phyloP scores from a whole-genome alignment of 92 coral and sea anemone genomes.

The Epizoanthus ramosus region DNA sequence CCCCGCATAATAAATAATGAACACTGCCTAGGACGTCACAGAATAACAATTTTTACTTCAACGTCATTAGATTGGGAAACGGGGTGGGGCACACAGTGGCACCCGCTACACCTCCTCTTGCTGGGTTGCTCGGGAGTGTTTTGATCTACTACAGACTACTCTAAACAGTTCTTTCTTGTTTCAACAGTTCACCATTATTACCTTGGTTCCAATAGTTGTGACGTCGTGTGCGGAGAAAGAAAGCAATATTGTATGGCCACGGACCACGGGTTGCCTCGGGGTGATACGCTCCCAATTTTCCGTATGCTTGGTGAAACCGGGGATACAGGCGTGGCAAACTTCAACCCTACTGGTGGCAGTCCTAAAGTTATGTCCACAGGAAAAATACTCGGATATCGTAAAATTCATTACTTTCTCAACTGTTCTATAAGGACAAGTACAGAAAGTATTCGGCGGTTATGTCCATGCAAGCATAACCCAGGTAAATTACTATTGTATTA shows the following conservation, averaged over 20 bases:
- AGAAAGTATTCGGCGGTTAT: neutral
- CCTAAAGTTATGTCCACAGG: too few species aligned
- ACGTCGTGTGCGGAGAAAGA: neutral
- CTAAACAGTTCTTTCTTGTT: neutral
- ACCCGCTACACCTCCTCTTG: too few species aligned
- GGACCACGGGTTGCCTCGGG: neutral
- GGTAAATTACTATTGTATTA: neutral
- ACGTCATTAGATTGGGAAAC: too few species aligned
- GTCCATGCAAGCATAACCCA: constrained; percentile 9
- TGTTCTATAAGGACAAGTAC: neutral
- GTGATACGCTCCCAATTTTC: neutral
- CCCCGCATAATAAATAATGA: too few species aligned
- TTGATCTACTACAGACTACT: too few species aligned
- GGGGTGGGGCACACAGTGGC: too few species aligned
- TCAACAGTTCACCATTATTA: constrained; percentile 3
- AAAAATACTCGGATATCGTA: neutral
- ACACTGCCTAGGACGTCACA: too few species aligned
- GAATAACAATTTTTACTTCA: too few species aligned
- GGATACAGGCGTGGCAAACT: neutral
- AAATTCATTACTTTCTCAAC: neutral
- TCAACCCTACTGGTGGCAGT: neutral
- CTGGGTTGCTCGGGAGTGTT: too few species aligned
- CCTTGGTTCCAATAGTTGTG: neutral
- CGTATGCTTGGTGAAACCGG: neutral
- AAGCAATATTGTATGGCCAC: constrained; percentile 2